Percentiles rank a stretch among this genome's conserved stretches.
Conservation (phyloP, 2,797 vertebrate genomes). For the Phoxinus dragarum region DNA sequence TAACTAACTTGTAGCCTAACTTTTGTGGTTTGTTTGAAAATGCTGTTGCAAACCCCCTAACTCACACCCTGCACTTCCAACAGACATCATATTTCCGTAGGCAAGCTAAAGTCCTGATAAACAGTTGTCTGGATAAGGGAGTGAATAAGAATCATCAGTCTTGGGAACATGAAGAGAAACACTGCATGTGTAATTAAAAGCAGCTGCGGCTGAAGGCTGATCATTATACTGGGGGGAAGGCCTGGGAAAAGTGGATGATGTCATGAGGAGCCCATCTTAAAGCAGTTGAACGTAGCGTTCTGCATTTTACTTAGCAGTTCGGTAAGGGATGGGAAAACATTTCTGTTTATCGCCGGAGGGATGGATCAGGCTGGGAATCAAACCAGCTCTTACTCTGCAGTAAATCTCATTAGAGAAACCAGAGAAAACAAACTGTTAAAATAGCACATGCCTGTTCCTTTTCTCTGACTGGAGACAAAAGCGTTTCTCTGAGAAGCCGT, state of each 20-base stretch:
- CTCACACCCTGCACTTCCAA: conserved; percentile 24
- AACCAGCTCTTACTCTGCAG: conserved; percentile 19
- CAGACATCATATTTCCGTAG: conserved; percentile 10
- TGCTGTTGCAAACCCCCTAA: background rate
- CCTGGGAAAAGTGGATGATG: conserved; percentile 54
- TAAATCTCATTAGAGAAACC: conserved; percentile 43
- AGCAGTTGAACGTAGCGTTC: conserved; percentile 1
- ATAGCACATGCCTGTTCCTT: conserved; percentile 16
- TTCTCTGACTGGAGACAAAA: conserved; percentile 26
- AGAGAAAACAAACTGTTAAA: conserved; percentile 49
- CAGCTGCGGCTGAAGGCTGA: conserved; percentile 63
- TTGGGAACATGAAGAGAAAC: conserved; percentile 46
- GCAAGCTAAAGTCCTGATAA: conserved; percentile 1
- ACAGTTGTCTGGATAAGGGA: conserved; percentile 33
- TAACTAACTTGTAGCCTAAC: background rate
- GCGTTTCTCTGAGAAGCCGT: background rate
- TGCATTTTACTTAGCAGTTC: conserved; percentile 29
- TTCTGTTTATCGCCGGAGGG: conserved; percentile 25
- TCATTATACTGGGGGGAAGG: conserved; percentile 48
- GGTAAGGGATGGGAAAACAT: conserved; percentile 37
- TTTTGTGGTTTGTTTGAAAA: conserved; percentile 17
- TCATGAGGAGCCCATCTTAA: conserved; percentile 54
- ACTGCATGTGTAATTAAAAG: conserved; percentile 67
- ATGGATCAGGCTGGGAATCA: conserved; percentile 21
- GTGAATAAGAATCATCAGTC: conserved; percentile 32